These are phyloP conservation scores for Orientallactaga bullata DNA, from an alignment of 2,113 vertebrate genomes.

Conservation along the genomic window DNA sequence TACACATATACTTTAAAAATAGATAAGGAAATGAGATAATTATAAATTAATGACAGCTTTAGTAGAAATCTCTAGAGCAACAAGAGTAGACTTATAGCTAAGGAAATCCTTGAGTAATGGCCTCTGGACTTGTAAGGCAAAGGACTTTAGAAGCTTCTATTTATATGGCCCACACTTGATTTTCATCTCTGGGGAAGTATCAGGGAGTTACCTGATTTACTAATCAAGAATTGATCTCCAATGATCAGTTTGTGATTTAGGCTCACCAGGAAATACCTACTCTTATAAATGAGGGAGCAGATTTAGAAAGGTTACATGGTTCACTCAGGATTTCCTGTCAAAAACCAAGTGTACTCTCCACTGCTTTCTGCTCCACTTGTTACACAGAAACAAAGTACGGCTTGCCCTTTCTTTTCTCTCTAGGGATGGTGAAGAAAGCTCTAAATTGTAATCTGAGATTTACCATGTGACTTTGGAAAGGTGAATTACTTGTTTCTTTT, in stretches of 20 bases:
- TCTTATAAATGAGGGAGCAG: slow-evolving; percentile 25
- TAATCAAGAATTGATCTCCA: slow-evolving; percentile 11
- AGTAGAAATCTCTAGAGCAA: background rate
- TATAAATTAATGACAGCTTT: background rate
- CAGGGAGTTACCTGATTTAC: background rate
- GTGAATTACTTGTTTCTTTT: background rate
- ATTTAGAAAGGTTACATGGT: slow-evolving; percentile 9
- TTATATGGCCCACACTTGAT: background rate
- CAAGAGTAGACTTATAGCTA: background rate
- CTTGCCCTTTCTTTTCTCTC: background rate
- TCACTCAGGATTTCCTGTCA: slow-evolving; percentile 35
- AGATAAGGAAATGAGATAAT: slow-evolving; percentile 34
- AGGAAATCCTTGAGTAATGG: background rate
- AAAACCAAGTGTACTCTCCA: background rate
- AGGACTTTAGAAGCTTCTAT: background rate
- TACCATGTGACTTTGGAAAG: background rate
- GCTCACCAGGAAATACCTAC: background rate
- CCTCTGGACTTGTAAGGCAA: background rate
- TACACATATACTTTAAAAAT: slow-evolving; percentile 4
- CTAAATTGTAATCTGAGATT: background rate
- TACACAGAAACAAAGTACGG: background rate
- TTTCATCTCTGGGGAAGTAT: slow-evolving; percentile 10
- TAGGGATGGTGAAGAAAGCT: background rate
- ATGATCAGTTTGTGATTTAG: background rate
- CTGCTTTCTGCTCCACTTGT: background rate